Percentiles rank a stretch among this genome's conserved stretches.
Conservation (phyloP, 2,797 vertebrate genomes). For the Mus spretus region DNA sequence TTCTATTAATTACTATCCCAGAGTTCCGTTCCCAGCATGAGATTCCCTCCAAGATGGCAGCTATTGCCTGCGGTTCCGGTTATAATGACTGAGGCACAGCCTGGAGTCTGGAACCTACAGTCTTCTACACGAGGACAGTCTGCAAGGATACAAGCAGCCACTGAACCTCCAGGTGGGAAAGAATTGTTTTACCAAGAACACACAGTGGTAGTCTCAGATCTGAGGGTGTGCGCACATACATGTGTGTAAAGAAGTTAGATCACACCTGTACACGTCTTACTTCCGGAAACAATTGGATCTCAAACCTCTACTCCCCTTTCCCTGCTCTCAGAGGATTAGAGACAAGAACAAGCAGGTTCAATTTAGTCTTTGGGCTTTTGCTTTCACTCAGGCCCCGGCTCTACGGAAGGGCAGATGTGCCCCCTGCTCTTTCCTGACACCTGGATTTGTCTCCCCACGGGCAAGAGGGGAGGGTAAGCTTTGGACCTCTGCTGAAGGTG, state of each 20-base stretch:
- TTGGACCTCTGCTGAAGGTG: background rate
- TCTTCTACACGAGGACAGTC: background rate
- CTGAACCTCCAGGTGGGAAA: background rate
- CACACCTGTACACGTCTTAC: background rate
- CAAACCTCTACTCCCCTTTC: background rate
- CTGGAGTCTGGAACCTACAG: background rate
- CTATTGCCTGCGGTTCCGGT: background rate
- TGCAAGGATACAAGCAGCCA: background rate
- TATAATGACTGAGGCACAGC: background rate
- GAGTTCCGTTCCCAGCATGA: background rate
- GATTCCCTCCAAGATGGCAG: background rate
- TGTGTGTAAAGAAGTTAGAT: background rate
- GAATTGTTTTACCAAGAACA: background rate
- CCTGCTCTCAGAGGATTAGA: background rate
- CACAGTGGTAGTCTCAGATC: background rate
- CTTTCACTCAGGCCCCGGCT: background rate
- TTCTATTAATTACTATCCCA: slow-evolving; percentile 19
- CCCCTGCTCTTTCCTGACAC: background rate
- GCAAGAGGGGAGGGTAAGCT: background rate
- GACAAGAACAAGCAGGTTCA: slow-evolving; percentile 12
- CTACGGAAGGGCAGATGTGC: background rate
- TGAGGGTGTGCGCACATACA: no score
- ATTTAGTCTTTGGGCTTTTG: slow-evolving; percentile 21
- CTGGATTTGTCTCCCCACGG: background rate
- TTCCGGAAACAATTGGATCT: background rate